A percentile compares a stretch with the other conserved stretches of the same genome.
Conservation (phyloP, 1,140 invertebrate species). For the Stegodyphus mimosarum region DNA sequence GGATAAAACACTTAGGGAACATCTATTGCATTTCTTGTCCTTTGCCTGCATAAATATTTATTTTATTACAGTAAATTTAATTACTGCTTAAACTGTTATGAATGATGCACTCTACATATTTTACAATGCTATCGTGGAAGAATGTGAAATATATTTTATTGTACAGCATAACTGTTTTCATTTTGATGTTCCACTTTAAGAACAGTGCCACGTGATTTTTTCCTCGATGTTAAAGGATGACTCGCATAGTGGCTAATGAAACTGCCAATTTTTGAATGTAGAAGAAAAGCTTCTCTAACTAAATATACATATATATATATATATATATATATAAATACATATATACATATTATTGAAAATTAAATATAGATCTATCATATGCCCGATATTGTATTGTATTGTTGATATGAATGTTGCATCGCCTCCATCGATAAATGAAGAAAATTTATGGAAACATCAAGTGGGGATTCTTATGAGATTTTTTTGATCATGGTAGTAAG, state of each 20-base stretch:
- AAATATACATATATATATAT: not conserved
- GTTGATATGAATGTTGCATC: too few species aligned
- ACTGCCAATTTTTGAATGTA: not conserved
- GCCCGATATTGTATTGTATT: too few species aligned
- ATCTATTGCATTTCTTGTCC: constrained; percentile 33
- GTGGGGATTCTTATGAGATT: too few species aligned
- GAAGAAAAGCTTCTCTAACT: not conserved
- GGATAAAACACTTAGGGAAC: constrained; percentile 26
- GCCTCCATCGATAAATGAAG: too few species aligned
- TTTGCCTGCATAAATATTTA: constrained; percentile 34
- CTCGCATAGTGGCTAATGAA: not conserved
- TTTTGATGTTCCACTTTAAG: not conserved
- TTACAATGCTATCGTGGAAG: not conserved
- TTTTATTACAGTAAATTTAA: constrained; percentile 27
- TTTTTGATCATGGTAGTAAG: too few species aligned
- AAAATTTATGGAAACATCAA: too few species aligned
- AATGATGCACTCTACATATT: constrained; percentile 13
- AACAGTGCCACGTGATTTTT: not conserved
- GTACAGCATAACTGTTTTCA: constrained; percentile 22
- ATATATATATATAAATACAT: too few species aligned
- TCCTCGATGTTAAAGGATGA: not conserved
- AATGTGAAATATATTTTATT: constrained; percentile 39
- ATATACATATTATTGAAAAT: too few species aligned
- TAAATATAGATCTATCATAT: too few species aligned
- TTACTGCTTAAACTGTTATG: constrained; percentile 12